Percentiles rank a stretch among this genome's conserved stretches.
These are phyloP conservation scores for Hormiphora californensis DNA, from an alignment of 37 sponge, comb jelly and placozoan genomes.

Conservation along the genomic window DNA sequence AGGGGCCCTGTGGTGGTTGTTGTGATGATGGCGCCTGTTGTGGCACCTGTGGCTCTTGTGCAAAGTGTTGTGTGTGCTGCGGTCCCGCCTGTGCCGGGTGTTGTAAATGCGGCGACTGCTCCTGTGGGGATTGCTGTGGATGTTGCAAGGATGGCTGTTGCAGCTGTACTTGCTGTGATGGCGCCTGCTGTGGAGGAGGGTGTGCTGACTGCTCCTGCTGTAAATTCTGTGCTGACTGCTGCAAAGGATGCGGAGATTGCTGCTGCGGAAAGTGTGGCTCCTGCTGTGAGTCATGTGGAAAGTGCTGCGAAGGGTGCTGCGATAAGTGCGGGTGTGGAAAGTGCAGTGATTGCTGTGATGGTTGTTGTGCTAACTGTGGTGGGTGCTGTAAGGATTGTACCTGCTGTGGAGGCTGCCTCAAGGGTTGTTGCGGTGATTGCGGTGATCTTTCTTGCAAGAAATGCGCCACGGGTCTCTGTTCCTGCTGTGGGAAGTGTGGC, in stretches of 20 bases:
- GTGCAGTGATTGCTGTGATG: neutral
- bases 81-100: neutral
- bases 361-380: neutral
- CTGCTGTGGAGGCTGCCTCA: neutral
- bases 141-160: neutral
- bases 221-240: neutral
- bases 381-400: neutral
- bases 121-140: conserved; percentile 3
- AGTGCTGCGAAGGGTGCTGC: conserved; percentile 11
- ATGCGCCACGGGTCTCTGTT: neutral
- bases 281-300: neutral
- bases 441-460: neutral
- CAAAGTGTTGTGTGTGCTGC: neutral
- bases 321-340: neutral
- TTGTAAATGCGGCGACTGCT: neutral
- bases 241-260: neutral
- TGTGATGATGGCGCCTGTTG: neutral
- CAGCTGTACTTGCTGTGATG: conserved; percentile 12
- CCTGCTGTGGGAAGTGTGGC: neutral
- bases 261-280: neutral
- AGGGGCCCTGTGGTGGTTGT: neutral
- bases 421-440: too few species aligned
- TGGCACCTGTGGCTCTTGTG: neutral
- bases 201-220: conserved; percentile 6
- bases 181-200: neutral